These are phyloP conservation scores for Limnephilus marmoratus DNA, from an alignment of 2,888 invertebrate genomes.

Conservation along the genomic window DNA sequence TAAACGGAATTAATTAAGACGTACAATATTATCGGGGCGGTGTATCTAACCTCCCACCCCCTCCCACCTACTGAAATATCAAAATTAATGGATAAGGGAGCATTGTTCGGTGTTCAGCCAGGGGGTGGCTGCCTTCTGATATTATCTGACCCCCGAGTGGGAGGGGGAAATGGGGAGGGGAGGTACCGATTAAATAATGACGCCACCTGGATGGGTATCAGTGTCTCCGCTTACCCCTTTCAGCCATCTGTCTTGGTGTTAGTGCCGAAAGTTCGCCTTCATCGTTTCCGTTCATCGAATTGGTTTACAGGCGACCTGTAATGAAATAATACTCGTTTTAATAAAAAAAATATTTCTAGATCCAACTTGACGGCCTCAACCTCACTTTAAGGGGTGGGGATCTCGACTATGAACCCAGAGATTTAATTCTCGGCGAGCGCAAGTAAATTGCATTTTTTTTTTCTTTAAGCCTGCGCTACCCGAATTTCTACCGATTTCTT, in stretches of 20 bases:
- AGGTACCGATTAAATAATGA: constrained; percentile 35
- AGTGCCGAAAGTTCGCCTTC: constrained; percentile 36
- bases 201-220: constrained; percentile 39
- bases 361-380: too few species aligned
- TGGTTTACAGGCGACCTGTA: constrained; percentile 8
- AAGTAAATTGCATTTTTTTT: too few species aligned
- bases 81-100: constrained; percentile 63
- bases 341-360: too few species aligned
- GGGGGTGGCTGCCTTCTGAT: constrained; percentile 42
- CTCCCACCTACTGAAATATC: constrained; percentile 52
- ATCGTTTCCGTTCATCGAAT: constrained; percentile 37
- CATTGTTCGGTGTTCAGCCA: constrained; percentile 46
- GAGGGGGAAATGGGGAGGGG: background rate
- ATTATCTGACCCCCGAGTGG: constrained; percentile 51
- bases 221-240: constrained; percentile 40
- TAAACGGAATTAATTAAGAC: constrained; percentile 55
- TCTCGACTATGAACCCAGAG: too few species aligned
- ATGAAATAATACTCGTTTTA: background rate
- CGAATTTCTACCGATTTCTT: too few species aligned
- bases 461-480: too few species aligned
- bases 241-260: constrained; percentile 41
- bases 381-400: too few species aligned
- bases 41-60: constrained; percentile 34
- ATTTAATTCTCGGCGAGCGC: too few species aligned
- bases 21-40: constrained; percentile 48